These are phyloP conservation scores for Helicoverpa assulta DNA, from an alignment of 2,888 invertebrate genomes.

Conservation along the genomic window DNA sequence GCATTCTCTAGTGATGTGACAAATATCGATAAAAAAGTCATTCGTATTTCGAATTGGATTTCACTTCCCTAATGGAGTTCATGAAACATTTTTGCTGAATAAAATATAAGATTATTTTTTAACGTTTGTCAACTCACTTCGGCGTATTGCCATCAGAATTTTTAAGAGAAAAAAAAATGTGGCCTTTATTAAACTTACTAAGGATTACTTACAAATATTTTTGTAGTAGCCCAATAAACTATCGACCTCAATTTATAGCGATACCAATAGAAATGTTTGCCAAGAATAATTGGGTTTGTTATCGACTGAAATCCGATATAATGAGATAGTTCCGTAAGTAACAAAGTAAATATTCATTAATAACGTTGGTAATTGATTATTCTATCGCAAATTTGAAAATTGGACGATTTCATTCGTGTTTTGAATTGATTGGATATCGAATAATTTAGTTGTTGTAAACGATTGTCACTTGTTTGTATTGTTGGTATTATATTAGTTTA, in stretches of 20 bases:
- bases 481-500: not conserved
- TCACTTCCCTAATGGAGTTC: conserved; percentile 10
- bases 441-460: not conserved
- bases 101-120: not conserved
- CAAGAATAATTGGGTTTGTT: conserved; percentile 63
- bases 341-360: conserved; percentile 51
- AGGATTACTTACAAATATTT: conserved; percentile 15
- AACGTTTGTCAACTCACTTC: not conserved
- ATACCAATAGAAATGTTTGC: conserved; percentile 59
- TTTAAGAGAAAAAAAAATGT: too few species aligned
- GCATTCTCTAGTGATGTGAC: conserved; percentile 74
- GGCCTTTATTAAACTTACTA: not conserved
- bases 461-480: not conserved
- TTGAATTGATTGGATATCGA: not conserved
- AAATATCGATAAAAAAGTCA: conserved; percentile 43
- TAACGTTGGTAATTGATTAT: conserved; percentile 46
- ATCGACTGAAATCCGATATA: conserved; percentile 47
- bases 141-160: too few species aligned
- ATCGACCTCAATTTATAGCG: conserved; percentile 26
- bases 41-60: conserved; percentile 19
- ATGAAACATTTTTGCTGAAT: conserved; percentile 1
- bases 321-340: conserved; percentile 43
- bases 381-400: conserved; percentile 30
- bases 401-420: conserved; percentile 7
- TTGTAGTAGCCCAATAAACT: not conserved